These are phyloP conservation scores for Gambusia yucatana DNA, from an alignment of 2,797 vertebrate genomes.

Conservation along the genomic window DNA sequence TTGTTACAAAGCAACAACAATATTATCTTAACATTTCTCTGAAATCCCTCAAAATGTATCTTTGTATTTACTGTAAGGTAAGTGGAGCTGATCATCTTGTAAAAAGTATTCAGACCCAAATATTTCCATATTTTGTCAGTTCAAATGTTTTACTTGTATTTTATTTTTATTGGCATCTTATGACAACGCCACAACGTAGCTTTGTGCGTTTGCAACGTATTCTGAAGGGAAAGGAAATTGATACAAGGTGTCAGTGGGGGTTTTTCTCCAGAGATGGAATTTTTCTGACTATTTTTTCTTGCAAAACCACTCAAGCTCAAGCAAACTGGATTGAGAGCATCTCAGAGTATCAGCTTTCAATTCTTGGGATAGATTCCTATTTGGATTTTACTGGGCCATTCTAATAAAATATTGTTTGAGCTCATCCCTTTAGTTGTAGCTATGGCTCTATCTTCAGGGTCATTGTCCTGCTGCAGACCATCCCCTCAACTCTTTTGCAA, in stretches of 20 bases:
- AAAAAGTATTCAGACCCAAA: neutral
- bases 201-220: neutral
- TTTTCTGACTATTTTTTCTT: neutral
- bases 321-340: neutral
- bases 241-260: neutral
- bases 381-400: neutral
- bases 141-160: neutral
- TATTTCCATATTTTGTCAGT: neutral
- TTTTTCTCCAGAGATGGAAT: neutral
- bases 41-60: neutral
- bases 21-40: neutral
- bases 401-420: neutral
- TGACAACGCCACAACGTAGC: neutral
- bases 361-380: neutral
- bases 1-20: neutral
- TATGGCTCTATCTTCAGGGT: neutral
- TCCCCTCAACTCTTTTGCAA: neutral
- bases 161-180: neutral
- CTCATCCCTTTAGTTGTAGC: neutral
- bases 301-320: neutral
- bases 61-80: neutral
- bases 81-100: neutral
- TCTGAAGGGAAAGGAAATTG: neutral
- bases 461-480: neutral
- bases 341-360: neutral